Conservation (phyloP, 2,797 vertebrate genomes). For the Gobio occitaniae region DNA sequence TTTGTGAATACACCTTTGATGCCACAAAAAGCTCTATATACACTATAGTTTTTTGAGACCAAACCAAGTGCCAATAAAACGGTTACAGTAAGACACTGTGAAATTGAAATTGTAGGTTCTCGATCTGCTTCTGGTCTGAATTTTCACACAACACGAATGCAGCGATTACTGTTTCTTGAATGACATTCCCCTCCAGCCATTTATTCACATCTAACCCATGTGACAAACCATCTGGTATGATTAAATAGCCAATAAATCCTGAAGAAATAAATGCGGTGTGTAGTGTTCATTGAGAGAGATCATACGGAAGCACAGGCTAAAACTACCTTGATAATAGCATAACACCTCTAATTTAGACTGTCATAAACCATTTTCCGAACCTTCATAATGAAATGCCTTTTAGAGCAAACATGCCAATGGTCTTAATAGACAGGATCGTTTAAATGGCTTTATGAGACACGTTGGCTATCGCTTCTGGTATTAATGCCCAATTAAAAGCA, state of each 20-base stretch:
- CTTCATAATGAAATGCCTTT: conserved; percentile 52
- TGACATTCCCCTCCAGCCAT: conserved; percentile 22
- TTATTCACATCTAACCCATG: conserved; percentile 26
- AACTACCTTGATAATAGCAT: conserved; percentile 45
- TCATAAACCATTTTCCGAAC: conserved; percentile 45
- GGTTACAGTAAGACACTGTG: not conserved
- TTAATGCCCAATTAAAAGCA: conserved; percentile 69
- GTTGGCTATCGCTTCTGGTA: conserved; percentile 68
- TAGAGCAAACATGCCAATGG: conserved; percentile 65
- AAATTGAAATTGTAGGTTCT: not conserved
- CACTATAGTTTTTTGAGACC: not conserved
- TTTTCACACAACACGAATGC: not conserved
- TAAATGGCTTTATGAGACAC: conserved; percentile 68
- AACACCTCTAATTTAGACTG: conserved; percentile 42
- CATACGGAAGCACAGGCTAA: conserved; percentile 49
- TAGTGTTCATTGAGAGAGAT: conserved; percentile 42
- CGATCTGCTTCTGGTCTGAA: not conserved
- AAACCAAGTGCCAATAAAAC: not conserved
- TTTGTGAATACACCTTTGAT: not conserved
- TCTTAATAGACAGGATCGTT: conserved; percentile 66
- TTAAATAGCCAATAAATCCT: conserved; percentile 44
- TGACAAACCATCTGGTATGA: conserved; percentile 41
- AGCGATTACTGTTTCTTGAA: conserved; percentile 15
- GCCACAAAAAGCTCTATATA: not conserved
- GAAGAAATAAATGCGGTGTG: conserved; percentile 22